These are phyloP conservation scores for Meteorus sp. DNA, from an alignment of 1,140 invertebrate genomes.

Conservation along the genomic window DNA sequence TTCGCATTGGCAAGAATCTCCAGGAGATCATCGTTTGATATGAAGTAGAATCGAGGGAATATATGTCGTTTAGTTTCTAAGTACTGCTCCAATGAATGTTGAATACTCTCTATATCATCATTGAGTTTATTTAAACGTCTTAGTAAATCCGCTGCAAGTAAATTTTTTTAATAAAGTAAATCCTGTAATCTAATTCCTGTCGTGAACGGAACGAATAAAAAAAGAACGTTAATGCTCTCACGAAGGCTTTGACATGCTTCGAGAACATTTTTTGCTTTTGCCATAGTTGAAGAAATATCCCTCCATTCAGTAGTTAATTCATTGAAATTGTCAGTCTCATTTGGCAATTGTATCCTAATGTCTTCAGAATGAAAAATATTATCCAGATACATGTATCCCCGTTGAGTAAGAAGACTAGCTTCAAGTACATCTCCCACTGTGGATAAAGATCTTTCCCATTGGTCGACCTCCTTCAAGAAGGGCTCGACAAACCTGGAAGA, in stretches of 20 bases:
- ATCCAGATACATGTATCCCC: constrained; percentile 81
- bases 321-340: constrained; percentile 76
- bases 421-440: constrained; percentile 79
- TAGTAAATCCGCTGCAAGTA: constrained; percentile 58
- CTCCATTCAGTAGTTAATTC: constrained; percentile 72
- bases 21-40: constrained; percentile 85
- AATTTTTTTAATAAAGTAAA: too few relatives aligned
- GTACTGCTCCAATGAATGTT: constrained; percentile 78
- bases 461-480: constrained; percentile 76
- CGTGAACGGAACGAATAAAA: too few relatives aligned
- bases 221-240: too few relatives aligned
- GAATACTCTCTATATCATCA: constrained; percentile 68
- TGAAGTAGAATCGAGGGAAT: constrained; percentile 86
- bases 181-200: too few relatives aligned
- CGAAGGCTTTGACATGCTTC: constrained; percentile 46
- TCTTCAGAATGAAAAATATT: constrained; percentile 85
- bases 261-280: constrained; percentile 39
- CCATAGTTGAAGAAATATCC: constrained; percentile 65
- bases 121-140: constrained; percentile 67
- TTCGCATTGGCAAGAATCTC: constrained; percentile 84
- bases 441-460: constrained; percentile 80
- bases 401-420: constrained; percentile 74
- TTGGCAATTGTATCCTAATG: constrained; percentile 79
- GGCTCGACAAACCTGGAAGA: constrained; percentile 76
- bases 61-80: constrained; percentile 80